Base-by-base conservation (phyloP, 2,888 invertebrate genomes). In the Synergus gifuensis region DNA sequence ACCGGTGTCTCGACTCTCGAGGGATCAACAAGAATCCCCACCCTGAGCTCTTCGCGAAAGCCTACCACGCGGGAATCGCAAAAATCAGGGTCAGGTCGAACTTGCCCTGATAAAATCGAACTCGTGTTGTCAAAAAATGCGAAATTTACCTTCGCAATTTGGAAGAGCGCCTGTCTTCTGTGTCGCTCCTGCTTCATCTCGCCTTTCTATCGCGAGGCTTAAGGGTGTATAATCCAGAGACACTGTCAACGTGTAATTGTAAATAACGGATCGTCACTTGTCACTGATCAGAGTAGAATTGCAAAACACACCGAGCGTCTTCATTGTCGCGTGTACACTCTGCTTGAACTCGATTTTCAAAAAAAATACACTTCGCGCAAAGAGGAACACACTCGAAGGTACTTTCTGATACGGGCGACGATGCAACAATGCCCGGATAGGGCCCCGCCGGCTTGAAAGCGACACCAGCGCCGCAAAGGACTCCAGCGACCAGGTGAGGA, bases 121-220 rank as follows among this genome's bases (percentile, higher is more conserved):
- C 0, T 44, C n/a, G 40, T 18, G n/a, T 44, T 44, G 66, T 28
- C 16, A 77, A 64, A 40, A 76, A 28, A 58, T 64, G 58, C 36
- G 44, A 82, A 62, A 73, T 76, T 73, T 90, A 96, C 96, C 96
- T 96, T 96, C 78, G 96, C 95, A 89, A 96, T 95, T 93, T 96
- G 96, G 92, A 94, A 96, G 81, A 96, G 94, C 85, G 96, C 96
- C 85, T 88, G 90, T 79, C 91, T 88, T 80, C 88, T 88, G 8
- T 88, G 87, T 78, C 85, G 87, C 80, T 92, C 91, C 80, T 91
- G 90, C 87, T 92, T 92, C 91, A 91, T 91, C 81, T 81, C 60
- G 46, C 42, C 46, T 76, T 85, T 44, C 60, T 76, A 66, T 66
- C 40, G 14, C 16, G 16, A 28, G 77, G 69, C 67, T 60, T 63